These are phyloP conservation scores for Trissolcus brochymenae DNA, from an alignment of 2,888 invertebrate genomes.

Conservation along the genomic window DNA sequence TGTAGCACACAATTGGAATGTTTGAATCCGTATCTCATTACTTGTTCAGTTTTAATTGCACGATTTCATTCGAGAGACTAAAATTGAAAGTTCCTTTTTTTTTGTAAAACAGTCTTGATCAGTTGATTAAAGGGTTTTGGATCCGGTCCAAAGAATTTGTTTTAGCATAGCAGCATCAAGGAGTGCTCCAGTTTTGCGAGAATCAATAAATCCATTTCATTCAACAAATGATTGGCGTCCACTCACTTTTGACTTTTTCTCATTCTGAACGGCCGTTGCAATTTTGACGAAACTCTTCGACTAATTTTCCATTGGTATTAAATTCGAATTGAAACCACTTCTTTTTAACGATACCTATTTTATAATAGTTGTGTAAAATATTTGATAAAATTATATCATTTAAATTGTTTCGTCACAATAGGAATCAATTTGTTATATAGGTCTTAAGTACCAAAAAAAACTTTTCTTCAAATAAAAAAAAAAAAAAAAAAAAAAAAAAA, in stretches of 20 bases:
- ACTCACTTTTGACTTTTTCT: conserved; percentile 28
- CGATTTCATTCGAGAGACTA: conserved; percentile 37
- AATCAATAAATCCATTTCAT: conserved; percentile 60
- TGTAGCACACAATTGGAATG: conserved; percentile 16
- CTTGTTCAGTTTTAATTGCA: conserved; percentile 23
- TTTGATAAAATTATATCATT: no score
- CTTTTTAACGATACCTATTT: no score
- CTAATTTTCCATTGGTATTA: conserved; percentile 13
- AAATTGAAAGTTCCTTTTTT: conserved; percentile 40
- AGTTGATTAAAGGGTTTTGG: conserved; percentile 60
- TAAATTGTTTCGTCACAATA: no score
- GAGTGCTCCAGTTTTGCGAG: conserved; percentile 51
- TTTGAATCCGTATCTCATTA: conserved; percentile 47
- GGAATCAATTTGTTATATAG: no score
- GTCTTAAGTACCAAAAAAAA: no score
- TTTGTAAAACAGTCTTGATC: conserved; percentile 59
- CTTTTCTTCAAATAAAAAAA: no score
- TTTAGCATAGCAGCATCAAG: conserved; percentile 32
- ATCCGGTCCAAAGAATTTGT: conserved; percentile 56
- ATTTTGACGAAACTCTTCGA: conserved; percentile 20
- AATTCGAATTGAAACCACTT: no score
- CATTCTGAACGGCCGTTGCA: conserved; percentile 23
- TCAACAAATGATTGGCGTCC: conserved; percentile 55
- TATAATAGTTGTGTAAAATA: no score
- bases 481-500: no score